These are phyloP conservation scores for Leptothorax acervorum DNA, from an alignment of 2,888 invertebrate genomes.

Conservation along the genomic window DNA sequence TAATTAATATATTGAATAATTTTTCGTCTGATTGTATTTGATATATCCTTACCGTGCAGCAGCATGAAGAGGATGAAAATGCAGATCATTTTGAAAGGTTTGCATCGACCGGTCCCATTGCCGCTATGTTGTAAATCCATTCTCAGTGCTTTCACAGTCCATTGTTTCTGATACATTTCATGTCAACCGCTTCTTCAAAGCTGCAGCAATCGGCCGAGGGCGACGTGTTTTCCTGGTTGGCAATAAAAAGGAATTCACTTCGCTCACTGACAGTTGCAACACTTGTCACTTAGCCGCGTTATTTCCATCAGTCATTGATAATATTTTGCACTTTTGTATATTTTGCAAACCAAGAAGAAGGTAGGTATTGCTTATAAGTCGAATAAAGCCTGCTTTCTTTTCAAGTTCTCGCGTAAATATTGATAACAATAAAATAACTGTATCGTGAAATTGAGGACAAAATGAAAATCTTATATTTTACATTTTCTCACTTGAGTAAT, in stretches of 20 bases:
- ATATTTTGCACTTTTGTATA: slow-evolving; percentile 15
- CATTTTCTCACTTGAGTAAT: too few relatives aligned
- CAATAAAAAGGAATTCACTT: slow-evolving; percentile 59
- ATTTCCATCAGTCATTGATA: slow-evolving; percentile 29
- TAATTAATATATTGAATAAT: slow-evolving; percentile 2
- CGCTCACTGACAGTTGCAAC: slow-evolving; percentile 37
- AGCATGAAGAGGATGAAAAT: slow-evolving; percentile 76
- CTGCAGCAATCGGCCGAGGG: slow-evolving; percentile 40
- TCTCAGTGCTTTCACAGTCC: slow-evolving; percentile 73
- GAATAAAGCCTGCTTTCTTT: background rate
- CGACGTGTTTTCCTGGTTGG: slow-evolving; percentile 50
- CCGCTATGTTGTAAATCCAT: slow-evolving; percentile 74
- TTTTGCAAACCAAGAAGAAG: slow-evolving; percentile 1
- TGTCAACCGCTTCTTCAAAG: slow-evolving; percentile 58
- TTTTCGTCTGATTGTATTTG: background rate
- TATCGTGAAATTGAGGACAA: background rate
- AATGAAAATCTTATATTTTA: background rate
- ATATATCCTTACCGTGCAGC: slow-evolving; percentile 77
- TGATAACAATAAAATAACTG: background rate
- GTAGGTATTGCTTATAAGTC: background rate
- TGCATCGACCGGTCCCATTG: slow-evolving; percentile 67
- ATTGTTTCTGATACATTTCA: slow-evolving; percentile 82
- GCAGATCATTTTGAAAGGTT: slow-evolving; percentile 75
- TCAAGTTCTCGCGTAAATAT: background rate
- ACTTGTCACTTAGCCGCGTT: slow-evolving; percentile 22